Evolutionary conservation across 2,113 vertebrate species (phyloP), one percentile per base, ranked within the genome.

Genomic region (Cairina moschata): DNA sequence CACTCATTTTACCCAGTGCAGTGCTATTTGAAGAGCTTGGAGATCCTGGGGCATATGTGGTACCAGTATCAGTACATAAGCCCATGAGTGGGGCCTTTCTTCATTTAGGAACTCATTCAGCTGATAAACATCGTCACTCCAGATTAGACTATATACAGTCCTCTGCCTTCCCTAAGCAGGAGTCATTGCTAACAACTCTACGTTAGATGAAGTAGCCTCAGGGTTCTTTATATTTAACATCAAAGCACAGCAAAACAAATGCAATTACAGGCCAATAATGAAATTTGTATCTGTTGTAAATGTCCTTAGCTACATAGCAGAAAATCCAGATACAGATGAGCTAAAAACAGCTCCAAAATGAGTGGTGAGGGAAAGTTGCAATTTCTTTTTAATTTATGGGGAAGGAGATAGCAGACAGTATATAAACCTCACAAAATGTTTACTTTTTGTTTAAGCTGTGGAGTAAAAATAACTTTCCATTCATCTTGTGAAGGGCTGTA

Each of bases 231-330:
- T 85, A 77, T 93, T 93, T 89, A 90, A 80, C 96, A 95, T 96
- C 95, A 97, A 97, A 97, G 93, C 32, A 54, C 32, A 71, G 68
- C 38, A 96, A 94, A 96, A 89, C 73, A 95, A 91, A 95, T 66
- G 52, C 56, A 96, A 96, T 95, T 91, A 93, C 28, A 76, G 52
- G 11, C 26, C 81, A 90, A 55, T 81, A 77, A 96, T 86, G 84
- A 83, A 93, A 94, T 92, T 96, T 86, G 55, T 95, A 83, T 95
- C 85, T 90, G 67, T 85, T 62, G n/a, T 62, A 87, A 85, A 93
- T 85, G 78, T 78, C 50, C 55, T 95, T 75, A 81, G 56, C 56
- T 76, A 63, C 0, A 0, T 34, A 83, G 71, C 66, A 91, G 72
- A 95, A 92, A 91, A 87, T 59, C 83, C 88, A 91, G 92, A 91